Conservation (phyloP, 2,888 invertebrate species). For the Sinelater perroti region DNA sequence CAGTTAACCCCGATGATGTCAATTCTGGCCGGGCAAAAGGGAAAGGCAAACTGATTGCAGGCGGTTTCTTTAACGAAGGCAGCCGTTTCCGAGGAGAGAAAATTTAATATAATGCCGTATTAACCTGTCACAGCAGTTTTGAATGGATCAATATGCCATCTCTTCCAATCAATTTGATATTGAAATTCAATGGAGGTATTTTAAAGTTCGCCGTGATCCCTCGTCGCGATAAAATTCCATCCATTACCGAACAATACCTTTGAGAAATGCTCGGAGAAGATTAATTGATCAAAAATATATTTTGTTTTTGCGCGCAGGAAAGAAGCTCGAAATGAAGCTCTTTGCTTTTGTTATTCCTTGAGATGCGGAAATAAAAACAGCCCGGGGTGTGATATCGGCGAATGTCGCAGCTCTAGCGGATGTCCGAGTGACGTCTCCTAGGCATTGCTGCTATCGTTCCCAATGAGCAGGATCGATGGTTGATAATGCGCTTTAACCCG, state of each 20-base stretch:
- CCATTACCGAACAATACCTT: conserved; percentile 46
- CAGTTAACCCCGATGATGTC: conserved; percentile 48
- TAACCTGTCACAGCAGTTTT: conserved; percentile 39
- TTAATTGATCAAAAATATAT: conserved; percentile 48
- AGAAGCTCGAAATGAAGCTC: conserved; percentile 41
- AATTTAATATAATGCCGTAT: conserved; percentile 49
- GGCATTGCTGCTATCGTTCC: conserved; percentile 33
- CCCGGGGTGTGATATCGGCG: conserved; percentile 44
- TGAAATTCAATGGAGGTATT: conserved; percentile 43
- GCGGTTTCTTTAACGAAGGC: conserved; percentile 41
- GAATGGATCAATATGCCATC: conserved; percentile 45
- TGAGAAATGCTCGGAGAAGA: conserved; percentile 42
- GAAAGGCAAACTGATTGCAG: conserved; percentile 39
- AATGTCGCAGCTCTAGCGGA: conserved; percentile 38
- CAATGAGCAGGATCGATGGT: conserved; percentile 34
- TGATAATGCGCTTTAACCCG: conserved; percentile 34
- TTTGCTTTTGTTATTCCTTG: conserved; percentile 44
- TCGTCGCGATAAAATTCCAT: conserved; percentile 39
- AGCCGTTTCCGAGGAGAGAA: conserved; percentile 47
- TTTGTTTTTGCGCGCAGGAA: conserved; percentile 41
- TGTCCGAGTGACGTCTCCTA: conserved; percentile 36
- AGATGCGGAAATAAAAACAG: conserved; percentile 44
- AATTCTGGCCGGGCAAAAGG: conserved; percentile 39
- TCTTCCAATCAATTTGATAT: conserved; percentile 40
- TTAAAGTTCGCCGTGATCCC: conserved; percentile 31